Evolutionary conservation across 2,113 vertebrate species (phyloP).

Genomic region (Rallus limicola): DNA sequence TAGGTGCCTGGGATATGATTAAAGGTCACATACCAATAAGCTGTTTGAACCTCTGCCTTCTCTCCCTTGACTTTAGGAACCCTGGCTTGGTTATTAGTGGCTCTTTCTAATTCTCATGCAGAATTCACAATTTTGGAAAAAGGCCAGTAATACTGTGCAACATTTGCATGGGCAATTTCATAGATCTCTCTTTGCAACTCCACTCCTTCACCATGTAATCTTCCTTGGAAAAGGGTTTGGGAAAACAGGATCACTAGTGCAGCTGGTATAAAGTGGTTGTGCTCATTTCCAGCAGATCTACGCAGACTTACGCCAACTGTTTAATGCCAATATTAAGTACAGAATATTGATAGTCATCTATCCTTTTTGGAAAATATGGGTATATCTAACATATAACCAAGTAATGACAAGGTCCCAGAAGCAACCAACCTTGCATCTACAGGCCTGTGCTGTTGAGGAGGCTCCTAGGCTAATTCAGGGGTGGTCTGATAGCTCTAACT

Average conservation of each 20-base stretch:
- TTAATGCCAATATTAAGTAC: neutral
- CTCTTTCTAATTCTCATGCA: neutral
- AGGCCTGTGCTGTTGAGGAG: neutral
- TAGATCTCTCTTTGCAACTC: neutral
- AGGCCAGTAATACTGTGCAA: neutral
- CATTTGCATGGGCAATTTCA: neutral
- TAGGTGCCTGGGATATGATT: neutral
- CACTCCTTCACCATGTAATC: neutral
- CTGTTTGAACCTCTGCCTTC: neutral
- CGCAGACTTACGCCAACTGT: neutral
- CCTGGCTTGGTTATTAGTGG: neutral
- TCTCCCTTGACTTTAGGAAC: neutral
- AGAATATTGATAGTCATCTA: neutral
- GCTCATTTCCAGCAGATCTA: neutral
- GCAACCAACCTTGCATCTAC: neutral
- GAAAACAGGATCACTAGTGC: neutral
- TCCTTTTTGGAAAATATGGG: neutral
- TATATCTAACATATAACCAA: neutral
- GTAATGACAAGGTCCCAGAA: neutral
- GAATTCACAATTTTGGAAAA: neutral
- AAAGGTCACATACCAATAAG: neutral
- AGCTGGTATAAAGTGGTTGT: neutral
- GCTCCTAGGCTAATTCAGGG: neutral
- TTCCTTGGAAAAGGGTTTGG: neutral
- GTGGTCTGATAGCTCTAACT: conserved; percentile 10